Evolutionary conservation across 2,797 vertebrate genomes (phyloP).

Genomic region (Gallinago stenura): DNA sequence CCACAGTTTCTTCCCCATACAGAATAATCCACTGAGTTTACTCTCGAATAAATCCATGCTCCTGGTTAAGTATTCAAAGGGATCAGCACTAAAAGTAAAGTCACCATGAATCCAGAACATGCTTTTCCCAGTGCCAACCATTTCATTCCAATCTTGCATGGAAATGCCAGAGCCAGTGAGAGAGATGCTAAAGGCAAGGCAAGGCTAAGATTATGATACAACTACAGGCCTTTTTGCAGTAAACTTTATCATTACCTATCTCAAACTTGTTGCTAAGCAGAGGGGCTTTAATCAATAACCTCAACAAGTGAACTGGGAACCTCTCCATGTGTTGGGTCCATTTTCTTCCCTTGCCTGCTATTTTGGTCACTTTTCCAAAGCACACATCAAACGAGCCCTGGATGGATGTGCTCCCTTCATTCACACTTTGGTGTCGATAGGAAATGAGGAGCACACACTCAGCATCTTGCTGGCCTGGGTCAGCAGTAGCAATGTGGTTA

Average conservation of each 20-base stretch:
- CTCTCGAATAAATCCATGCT: background rate
- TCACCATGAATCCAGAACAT: background rate
- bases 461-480: background rate
- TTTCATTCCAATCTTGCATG: background rate
- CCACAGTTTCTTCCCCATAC: background rate
- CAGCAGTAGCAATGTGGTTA: background rate
- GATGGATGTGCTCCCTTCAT: background rate
- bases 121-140: background rate
- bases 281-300: background rate
- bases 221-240: background rate
- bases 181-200: background rate
- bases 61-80: background rate
- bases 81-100: background rate
- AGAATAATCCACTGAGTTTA: background rate
- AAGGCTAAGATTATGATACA: background rate
- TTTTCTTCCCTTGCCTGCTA: constrained; percentile 15
- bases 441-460: constrained; percentile 11
- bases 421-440: background rate
- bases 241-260: background rate
- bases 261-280: background rate
- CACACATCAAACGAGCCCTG: background rate
- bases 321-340: background rate
- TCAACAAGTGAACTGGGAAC: background rate
- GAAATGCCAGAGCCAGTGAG: background rate
- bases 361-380: constrained; percentile 26